These are phyloP conservation scores for Pilophorus perplexus DNA, from an alignment of 2,888 invertebrate genomes.

Conservation along the genomic window DNA sequence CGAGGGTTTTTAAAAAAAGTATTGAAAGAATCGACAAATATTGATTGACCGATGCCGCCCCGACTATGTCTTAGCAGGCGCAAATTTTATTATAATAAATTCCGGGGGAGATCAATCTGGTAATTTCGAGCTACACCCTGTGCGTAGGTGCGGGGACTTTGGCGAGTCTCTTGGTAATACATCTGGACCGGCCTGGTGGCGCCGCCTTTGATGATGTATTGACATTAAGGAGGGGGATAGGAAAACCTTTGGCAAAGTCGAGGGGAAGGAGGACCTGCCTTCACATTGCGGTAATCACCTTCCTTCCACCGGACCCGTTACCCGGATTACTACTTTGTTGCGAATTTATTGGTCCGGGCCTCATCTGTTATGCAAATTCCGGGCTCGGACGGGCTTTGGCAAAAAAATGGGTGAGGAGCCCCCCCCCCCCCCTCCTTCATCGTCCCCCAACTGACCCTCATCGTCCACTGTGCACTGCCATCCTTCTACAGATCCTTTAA, in stretches of 20 bases:
- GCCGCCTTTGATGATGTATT: slow-evolving; percentile 26
- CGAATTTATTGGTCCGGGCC: slow-evolving; percentile 39
- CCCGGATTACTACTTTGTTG: slow-evolving; percentile 40
- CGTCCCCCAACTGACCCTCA: background rate
- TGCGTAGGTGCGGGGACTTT: too few species aligned
- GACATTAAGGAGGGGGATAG: slow-evolving; percentile 8
- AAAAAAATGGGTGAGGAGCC: slow-evolving; percentile 13
- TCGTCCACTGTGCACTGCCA: background rate
- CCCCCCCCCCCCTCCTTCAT: slow-evolving; percentile 11
- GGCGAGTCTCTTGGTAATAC: too few species aligned
- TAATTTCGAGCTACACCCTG: too few species aligned
- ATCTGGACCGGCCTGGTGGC: slow-evolving; percentile 4
- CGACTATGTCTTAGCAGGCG: too few species aligned
- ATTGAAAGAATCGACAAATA: too few species aligned
- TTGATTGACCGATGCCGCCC: too few species aligned
- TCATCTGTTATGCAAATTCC: slow-evolving; percentile 39
- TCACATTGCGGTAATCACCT: slow-evolving; percentile 31
- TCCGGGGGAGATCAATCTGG: too few species aligned
- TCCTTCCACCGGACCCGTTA: slow-evolving; percentile 31
- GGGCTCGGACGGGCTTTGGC: slow-evolving; percentile 15
- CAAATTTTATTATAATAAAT: too few species aligned
- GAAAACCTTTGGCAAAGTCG: too few species aligned
- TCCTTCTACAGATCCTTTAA: background rate
- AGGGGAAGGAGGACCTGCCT: too few species aligned
- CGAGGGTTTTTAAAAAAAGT: too few species aligned